Percentiles rank a stretch among this genome's conserved stretches.
Conservation (phyloP, 2,113 vertebrate species). For the Trochalopteron elliotii region DNA sequence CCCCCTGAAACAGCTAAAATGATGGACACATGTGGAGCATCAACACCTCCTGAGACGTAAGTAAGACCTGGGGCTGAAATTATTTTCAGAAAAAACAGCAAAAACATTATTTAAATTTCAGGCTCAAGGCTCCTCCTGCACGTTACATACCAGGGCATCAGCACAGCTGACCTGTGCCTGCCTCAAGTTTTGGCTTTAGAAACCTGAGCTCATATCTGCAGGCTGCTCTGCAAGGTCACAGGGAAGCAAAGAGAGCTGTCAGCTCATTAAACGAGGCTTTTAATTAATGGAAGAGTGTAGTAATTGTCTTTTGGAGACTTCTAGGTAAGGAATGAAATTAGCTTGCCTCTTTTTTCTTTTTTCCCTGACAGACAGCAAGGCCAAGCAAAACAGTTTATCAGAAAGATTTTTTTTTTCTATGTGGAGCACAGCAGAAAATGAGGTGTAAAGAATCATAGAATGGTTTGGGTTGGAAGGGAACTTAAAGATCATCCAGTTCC, state of each 20-base stretch:
- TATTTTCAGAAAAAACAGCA: neutral
- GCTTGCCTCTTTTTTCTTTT: neutral
- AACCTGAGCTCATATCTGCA: neutral
- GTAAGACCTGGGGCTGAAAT: neutral
- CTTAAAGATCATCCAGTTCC: neutral
- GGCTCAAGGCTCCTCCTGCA: neutral
- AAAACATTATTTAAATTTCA: neutral
- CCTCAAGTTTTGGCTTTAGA: neutral
- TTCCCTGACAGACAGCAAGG: neutral
- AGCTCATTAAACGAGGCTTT: neutral
- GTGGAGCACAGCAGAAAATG: neutral
- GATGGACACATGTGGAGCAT: neutral
- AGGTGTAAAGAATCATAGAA: neutral
- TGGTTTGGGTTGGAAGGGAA: neutral
- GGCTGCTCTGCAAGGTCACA: neutral
- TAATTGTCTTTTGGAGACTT: neutral
- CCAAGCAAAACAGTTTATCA: neutral
- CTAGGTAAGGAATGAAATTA: neutral
- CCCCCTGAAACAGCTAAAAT: neutral
- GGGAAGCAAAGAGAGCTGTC: neutral
- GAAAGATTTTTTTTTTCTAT: neutral
- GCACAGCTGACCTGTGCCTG: neutral
- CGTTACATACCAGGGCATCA: neutral
- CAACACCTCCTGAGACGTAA: neutral
- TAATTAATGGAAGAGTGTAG: neutral